Evolutionary conservation across 2,113 vertebrate genomes (phyloP).

Genomic region (Psittacara wagleri): DNA sequence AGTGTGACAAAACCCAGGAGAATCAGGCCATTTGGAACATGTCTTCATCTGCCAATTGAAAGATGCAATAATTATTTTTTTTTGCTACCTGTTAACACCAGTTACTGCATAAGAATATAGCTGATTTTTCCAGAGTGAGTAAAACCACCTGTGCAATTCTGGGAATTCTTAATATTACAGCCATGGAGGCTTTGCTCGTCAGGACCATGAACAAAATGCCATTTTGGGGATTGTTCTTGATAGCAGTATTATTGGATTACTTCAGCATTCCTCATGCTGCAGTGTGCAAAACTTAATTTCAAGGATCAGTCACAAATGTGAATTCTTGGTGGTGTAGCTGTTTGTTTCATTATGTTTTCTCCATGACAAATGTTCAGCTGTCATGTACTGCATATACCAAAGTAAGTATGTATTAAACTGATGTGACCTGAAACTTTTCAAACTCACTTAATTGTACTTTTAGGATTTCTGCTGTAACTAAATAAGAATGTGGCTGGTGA

Average conservation of each 20-base stretch:
- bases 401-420: not conserved
- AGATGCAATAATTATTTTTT: not conserved
- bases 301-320: not conserved
- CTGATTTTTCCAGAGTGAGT: not conserved
- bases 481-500: not conserved
- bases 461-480: not conserved
- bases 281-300: not conserved
- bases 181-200: not conserved
- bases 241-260: not conserved
- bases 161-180: not conserved
- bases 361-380: not conserved
- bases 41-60: not conserved
- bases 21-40: not conserved
- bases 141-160: not conserved
- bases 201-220: not conserved
- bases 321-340: not conserved
- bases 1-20: not conserved
- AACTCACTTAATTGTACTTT: not conserved
- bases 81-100: not conserved
- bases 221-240: not conserved
- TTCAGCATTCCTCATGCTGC: not conserved
- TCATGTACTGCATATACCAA: not conserved
- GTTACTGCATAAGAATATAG: not conserved
- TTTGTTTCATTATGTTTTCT: not conserved
- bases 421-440: not conserved